A percentile compares a stretch with the other conserved stretches of the same genome.
phyloP scores from a whole-genome alignment of 1,140 invertebrate species.

The Tetramorium alpestre region DNA sequence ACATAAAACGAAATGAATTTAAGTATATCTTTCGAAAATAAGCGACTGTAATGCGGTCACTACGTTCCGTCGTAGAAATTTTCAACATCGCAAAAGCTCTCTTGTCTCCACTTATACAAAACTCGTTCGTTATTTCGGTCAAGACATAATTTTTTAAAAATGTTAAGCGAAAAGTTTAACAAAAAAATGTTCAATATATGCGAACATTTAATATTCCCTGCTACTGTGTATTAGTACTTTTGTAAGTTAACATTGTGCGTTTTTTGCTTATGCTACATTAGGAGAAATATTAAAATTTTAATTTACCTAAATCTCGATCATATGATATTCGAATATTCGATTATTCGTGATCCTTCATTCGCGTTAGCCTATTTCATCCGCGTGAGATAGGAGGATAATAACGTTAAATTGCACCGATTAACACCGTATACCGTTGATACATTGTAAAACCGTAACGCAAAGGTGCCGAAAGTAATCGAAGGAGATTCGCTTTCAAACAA shows the following conservation, averaged over 20 bases:
- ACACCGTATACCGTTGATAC: neutral
- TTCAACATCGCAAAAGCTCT: neutral
- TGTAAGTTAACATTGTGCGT: neutral
- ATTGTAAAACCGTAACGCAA: neutral
- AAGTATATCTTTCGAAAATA: conserved; percentile 4
- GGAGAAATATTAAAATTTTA: neutral
- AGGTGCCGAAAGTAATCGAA: neutral
- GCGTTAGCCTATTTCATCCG: neutral
- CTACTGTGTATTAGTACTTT: neutral
- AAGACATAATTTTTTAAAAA: neutral
- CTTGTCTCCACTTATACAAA: neutral
- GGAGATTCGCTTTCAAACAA: conserved; percentile 19
- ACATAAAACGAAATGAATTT: conserved; percentile 34
- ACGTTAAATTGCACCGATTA: neutral
- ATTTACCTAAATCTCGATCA: neutral
- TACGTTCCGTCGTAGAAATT: neutral
- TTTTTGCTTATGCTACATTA: neutral
- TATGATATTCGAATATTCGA: neutral
- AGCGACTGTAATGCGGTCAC: neutral
- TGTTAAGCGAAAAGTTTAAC: neutral
- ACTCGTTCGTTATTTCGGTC: neutral
- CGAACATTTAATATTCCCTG: neutral
- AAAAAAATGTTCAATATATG: neutral
- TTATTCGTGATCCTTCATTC: neutral
- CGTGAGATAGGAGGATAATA: neutral